Conservation (phyloP, 2,113 vertebrate genomes). For the Ptyas mucosa region DNA sequence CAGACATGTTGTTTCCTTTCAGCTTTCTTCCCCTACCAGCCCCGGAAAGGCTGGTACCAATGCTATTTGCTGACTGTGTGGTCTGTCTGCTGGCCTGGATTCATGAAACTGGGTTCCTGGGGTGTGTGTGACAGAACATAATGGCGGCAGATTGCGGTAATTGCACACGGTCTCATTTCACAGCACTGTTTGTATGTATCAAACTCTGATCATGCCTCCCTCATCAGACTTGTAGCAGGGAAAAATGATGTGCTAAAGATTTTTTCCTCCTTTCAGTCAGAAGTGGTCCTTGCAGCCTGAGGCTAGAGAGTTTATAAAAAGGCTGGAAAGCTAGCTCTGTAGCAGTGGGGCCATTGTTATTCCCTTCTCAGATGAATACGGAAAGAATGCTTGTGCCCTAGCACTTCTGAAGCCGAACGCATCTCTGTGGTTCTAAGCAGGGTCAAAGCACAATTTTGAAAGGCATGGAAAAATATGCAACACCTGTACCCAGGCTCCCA, state of each 20-base stretch:
- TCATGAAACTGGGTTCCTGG: neutral
- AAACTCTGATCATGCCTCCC: conserved; percentile 17
- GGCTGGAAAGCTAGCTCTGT: neutral
- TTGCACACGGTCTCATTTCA: conserved; percentile 28
- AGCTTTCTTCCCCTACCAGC: neutral
- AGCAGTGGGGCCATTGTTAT: conserved; percentile 12
- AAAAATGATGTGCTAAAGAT: conserved; percentile 28
- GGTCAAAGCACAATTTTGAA: neutral
- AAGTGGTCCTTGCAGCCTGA: conserved; percentile 22
- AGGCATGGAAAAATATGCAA: neutral
- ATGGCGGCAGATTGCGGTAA: conserved; percentile 19
- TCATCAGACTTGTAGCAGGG: conserved; percentile 10
- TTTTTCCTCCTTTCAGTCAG: conserved; percentile 20
- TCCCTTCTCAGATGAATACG: conserved; percentile 12
- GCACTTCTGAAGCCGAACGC: neutral
- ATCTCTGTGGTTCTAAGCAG: neutral
- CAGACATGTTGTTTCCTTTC: neutral
- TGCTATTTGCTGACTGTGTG: neutral
- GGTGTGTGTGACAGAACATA: conserved; percentile 19
- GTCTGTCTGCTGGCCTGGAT: conserved; percentile 6
- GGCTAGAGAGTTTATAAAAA: conserved; percentile 28
- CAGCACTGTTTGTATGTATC: conserved; percentile 9
- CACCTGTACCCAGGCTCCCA: neutral
- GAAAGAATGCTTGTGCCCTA: neutral
- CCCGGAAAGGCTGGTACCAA: neutral